Percentiles rank a stretch among this genome's conserved stretches.
phyloP scores from a whole-genome alignment of 2,797 vertebrate genomes.

The Hippopotamyrus pictus region DNA sequence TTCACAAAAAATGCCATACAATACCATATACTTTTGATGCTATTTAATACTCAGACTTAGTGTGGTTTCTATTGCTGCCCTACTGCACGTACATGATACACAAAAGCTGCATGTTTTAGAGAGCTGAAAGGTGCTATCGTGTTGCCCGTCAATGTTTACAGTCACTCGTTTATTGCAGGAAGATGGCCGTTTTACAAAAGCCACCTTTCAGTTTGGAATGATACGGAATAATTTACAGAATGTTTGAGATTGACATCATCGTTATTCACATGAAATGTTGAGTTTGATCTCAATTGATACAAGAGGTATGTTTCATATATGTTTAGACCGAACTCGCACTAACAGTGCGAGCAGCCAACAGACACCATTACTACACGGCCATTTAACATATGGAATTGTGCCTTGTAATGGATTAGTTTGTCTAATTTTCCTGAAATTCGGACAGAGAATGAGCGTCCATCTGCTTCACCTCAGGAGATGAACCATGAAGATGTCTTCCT shows the following conservation, averaged over 20 bases:
- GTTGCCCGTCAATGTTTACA: neutral
- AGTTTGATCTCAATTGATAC: neutral
- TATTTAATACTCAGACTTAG: neutral
- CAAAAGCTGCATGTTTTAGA: neutral
- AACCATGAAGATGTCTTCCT: neutral
- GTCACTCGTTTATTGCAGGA: neutral
- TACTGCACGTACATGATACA: neutral
- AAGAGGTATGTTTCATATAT: neutral
- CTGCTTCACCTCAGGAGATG: neutral
- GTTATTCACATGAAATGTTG: neutral
- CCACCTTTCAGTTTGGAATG: neutral
- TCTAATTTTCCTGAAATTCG: neutral
- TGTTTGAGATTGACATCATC: neutral
- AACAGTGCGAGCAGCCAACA: neutral
- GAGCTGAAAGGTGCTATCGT: neutral
- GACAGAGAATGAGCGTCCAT: neutral
- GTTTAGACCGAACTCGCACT: neutral
- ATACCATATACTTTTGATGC: constrained; percentile 9
- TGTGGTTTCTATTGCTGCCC: neutral
- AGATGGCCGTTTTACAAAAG: neutral
- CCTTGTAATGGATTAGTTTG: neutral
- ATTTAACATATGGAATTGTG: neutral
- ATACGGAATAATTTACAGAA: neutral
- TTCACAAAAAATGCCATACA: neutral
- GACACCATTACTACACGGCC: neutral